These are phyloP conservation scores for Drosophila nr. perissopoda DNA, from an alignment of 2,888 invertebrate species.

Conservation along the genomic window DNA sequence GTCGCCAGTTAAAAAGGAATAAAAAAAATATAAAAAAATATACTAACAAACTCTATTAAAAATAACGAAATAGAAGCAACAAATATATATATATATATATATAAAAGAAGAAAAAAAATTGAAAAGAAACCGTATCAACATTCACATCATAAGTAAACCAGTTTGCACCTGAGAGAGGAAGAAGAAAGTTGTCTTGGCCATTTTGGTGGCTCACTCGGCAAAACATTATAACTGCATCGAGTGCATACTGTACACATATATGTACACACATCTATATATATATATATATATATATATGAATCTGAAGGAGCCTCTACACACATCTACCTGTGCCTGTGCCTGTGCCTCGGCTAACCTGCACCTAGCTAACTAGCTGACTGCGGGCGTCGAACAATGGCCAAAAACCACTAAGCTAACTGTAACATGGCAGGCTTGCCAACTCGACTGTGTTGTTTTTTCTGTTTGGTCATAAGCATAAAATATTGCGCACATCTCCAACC, in stretches of 20 bases:
- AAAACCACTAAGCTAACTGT: constrained; percentile 64
- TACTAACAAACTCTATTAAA: constrained; percentile 52
- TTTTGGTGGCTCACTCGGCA: constrained; percentile 65
- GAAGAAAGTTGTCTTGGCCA: constrained; percentile 80
- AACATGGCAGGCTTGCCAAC: constrained; percentile 63
- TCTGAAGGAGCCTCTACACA: constrained; percentile 57
- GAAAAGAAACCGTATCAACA: constrained; percentile 80
- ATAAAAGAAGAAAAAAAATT: constrained; percentile 51
- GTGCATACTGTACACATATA: constrained; percentile 49
- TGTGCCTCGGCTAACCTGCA: constrained; percentile 27
- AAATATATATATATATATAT: constrained; percentile 33
- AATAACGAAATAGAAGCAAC: constrained; percentile 69
- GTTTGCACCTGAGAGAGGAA: constrained; percentile 81
- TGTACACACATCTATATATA: constrained; percentile 12
- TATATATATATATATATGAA: constrained; percentile 23
- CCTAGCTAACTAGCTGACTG: constrained; percentile 55
- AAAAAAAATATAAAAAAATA: background rate
- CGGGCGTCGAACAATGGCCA: constrained; percentile 76
- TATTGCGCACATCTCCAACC: constrained; percentile 71
- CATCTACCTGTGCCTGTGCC: constrained; percentile 18
- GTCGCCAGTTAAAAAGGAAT: constrained; percentile 55
- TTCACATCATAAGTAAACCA: constrained; percentile 81
- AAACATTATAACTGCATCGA: constrained; percentile 63
- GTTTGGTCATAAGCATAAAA: constrained; percentile 76
- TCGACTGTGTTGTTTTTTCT: constrained; percentile 18